Base-by-base conservation (phyloP, 2,888 invertebrate genomes). In the Drosophila tanythrix region DNA sequence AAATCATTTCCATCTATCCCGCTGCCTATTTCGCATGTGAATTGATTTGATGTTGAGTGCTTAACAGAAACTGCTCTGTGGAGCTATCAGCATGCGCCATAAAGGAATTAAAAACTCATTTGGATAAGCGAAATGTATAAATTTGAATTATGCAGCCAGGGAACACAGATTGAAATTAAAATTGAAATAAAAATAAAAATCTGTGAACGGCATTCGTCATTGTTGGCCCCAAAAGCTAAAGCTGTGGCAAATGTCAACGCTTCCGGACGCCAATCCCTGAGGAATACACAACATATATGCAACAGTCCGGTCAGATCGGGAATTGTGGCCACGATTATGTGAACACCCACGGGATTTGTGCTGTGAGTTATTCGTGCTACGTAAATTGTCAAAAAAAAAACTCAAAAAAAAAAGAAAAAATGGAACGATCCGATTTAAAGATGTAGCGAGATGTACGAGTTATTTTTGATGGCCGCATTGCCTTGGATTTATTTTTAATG, bases 401-500 rank as follows among this genome's bases (percentile, higher is more conserved):
- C 21, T 21, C 21, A 10, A 10, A n/a, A 3, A 13, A 2, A 11
- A 69, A 51, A 52, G n/a, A 21, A 52, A 21, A 6, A 76, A 52
- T 67, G 55, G 50, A 68, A 71, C 71, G 74, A 87, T 43, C 18
- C 13, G 29, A 70, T 51, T 33, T 40, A 29, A 35, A 46, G 56
- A 66, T 56, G 56, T 38, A 46, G 46, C 46, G 15, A 76, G 76
- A 75, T 75, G 53, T 67, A 77, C 70, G 63, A 74, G 56, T 56
- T 81, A 70, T 75, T 81, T 81, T 79, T 79, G 76, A 88, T 85
- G 63, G 73, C 67, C 62, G 63, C 74, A 58, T 68, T 79, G 74
- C 65, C 70, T 60, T 61, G 84, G 89, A 83, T 89, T 84, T 87
- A 83, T 82, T 81, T 89, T 85, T 87, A 79, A 84, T 87, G 84